Conservation (phyloP, 2,113 vertebrate species). For the Aldabrachelys gigantea region DNA sequence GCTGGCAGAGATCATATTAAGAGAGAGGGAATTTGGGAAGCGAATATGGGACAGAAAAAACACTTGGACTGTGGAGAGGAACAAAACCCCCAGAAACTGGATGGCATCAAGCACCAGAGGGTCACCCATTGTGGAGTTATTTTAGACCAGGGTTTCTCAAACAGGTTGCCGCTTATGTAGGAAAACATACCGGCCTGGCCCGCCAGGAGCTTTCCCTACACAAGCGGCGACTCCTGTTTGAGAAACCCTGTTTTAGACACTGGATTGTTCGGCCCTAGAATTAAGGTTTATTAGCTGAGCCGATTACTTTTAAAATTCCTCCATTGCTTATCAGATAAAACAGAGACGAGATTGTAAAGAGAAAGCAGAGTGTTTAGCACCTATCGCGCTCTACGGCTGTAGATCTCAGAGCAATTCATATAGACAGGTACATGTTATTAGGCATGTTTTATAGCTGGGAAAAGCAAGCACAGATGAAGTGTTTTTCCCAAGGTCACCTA, state of each 20-base stretch:
- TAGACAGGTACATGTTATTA: neutral
- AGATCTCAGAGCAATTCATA: accelerated
- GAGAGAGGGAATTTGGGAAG: neutral
- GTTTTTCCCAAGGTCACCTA: neutral
- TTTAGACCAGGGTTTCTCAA: neutral
- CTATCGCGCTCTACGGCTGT: accelerated
- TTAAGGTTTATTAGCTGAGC: conserved; percentile 40
- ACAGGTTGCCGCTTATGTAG: too few species aligned
- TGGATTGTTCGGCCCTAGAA: neutral
- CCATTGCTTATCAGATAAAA: neutral
- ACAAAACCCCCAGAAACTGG: neutral
- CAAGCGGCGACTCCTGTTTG: too few species aligned
- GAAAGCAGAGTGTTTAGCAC: accelerated
- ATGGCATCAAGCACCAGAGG: neutral
- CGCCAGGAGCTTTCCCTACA: too few species aligned
- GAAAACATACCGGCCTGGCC: too few species aligned
- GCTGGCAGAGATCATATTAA: neutral
- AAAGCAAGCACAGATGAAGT: accelerated
- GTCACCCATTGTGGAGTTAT: neutral
- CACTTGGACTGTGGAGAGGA: neutral
- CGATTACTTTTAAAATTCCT: conserved; percentile 31
- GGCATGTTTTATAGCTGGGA: neutral
- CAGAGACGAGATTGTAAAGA: neutral
- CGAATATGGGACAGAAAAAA: neutral
- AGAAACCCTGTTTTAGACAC: neutral